Conservation (phyloP, 2,797 vertebrate species). For the Neostethus bicornis region DNA sequence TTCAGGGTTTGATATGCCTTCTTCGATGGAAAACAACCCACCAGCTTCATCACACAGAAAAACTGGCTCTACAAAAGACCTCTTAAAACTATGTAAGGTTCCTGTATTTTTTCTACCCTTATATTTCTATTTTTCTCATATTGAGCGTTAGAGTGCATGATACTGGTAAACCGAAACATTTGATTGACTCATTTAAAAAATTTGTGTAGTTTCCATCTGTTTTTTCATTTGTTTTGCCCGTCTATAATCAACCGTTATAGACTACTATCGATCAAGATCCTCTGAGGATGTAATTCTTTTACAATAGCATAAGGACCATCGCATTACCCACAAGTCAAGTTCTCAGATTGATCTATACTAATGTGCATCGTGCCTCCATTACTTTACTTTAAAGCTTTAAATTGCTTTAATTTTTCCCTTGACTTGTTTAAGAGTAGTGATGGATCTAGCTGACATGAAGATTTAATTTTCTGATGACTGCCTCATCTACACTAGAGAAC, state of each 20-base stretch:
- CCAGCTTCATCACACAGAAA: conserved; percentile 20
- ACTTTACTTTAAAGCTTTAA: conserved; percentile 4
- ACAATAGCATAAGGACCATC: not conserved
- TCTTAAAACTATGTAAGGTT: conserved; percentile 47
- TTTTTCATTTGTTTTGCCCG: conserved; percentile 1
- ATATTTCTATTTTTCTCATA: not conserved
- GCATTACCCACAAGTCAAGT: not conserved
- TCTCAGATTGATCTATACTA: conserved; percentile 11
- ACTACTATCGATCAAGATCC: not conserved
- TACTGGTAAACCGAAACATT: too few relatives aligned
- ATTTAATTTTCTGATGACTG: conserved; percentile 36
- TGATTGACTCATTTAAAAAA: too few relatives aligned
- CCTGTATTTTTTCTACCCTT: not conserved
- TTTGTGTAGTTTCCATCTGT: not conserved
- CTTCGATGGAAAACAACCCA: conserved; percentile 20
- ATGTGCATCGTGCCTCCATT: not conserved
- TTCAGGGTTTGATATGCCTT: conserved; percentile 33
- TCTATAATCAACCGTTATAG: too few relatives aligned
- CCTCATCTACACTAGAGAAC: conserved; percentile 14
- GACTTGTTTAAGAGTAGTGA: conserved; percentile 29
- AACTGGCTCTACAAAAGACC: conserved; percentile 6
- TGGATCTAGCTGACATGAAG: conserved; percentile 24
- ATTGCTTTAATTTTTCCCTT: conserved; percentile 8
- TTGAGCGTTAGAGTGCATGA: not conserved
- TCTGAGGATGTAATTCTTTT: not conserved